Evolutionary conservation across 1,140 invertebrate genomes (phyloP).

Genomic region (Pseudachorutes palmiensis): DNA sequence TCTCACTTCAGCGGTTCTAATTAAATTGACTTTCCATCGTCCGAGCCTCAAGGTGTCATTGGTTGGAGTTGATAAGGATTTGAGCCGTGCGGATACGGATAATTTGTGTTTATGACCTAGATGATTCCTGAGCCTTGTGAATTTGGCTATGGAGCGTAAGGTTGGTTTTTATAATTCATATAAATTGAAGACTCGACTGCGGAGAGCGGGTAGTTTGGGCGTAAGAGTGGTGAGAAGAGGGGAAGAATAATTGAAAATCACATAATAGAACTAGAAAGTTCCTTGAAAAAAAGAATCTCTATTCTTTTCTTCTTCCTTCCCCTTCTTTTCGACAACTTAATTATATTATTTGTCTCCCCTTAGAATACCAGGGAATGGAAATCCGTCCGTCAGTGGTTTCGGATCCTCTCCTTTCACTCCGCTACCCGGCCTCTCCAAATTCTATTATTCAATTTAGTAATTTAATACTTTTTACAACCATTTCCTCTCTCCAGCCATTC

Average conservation of each 20-base stretch:
- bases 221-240: not conserved
- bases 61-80: too few species aligned
- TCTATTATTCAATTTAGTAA: slow-evolving; percentile 13
- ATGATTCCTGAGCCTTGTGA: too few species aligned
- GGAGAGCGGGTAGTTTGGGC: not conserved
- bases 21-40: too few species aligned
- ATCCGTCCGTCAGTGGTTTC: too few species aligned
- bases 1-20: too few species aligned
- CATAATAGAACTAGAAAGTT: slow-evolving; percentile 1
- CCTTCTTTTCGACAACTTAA: slow-evolving; percentile 11
- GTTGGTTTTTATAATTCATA: not conserved
- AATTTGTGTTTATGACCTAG: too few species aligned
- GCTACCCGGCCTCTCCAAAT: not conserved
- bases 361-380: not conserved
- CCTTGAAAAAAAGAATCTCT: slow-evolving; percentile 10
- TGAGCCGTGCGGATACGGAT: too few species aligned
- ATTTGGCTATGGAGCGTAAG: too few species aligned
- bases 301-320: slow-evolving; percentile 13
- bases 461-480: slow-evolving; percentile 11
- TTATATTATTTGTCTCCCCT: slow-evolving; percentile 14
- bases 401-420: not conserved
- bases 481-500: too few species aligned
- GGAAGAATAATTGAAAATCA: slow-evolving; percentile 9
- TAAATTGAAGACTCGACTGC: slow-evolving; percentile 9
- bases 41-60: too few species aligned